Percentiles rank a stretch among this genome's conserved stretches.
These are phyloP conservation scores for Koerneria pararmatus DNA, from an alignment of 2,888 invertebrate genomes.

Conservation along the genomic window DNA sequence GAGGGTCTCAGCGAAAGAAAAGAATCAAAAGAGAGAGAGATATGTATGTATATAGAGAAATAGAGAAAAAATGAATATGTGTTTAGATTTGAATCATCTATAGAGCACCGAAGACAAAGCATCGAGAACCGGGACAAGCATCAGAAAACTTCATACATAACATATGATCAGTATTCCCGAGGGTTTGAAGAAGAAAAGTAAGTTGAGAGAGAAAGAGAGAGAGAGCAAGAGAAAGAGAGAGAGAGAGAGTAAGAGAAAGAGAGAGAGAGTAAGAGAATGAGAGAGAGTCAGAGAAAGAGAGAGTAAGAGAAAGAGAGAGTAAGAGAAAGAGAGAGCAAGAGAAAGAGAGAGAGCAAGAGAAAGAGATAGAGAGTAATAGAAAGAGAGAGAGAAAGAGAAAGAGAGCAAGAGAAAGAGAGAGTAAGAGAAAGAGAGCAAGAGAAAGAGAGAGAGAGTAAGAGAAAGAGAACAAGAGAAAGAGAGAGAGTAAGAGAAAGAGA, in stretches of 20 bases:
- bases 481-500: conserved; percentile 1
- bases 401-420: conserved; percentile 4
- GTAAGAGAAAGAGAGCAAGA: neutral
- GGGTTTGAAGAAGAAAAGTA: too few relatives aligned
- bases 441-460: conserved; percentile 8
- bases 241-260: neutral
- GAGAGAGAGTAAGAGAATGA: neutral
- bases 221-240: neutral
- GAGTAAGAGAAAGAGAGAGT: neutral
- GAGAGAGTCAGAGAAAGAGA: conserved; percentile 8
- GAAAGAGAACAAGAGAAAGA: conserved; percentile 8
- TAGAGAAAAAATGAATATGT: too few relatives aligned
- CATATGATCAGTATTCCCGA: too few relatives aligned
- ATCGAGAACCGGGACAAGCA: too few relatives aligned
- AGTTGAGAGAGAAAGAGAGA: neutral
- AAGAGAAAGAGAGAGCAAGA: neutral
- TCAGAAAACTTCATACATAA: too few relatives aligned
- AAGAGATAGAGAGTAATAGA: conserved; percentile 2
- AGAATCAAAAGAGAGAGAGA: too few relatives aligned
- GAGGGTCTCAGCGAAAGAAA: neutral
- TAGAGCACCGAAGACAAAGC: too few relatives aligned
- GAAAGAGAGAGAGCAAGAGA: conserved; percentile 6
- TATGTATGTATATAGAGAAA: too few relatives aligned
- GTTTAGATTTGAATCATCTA: too few relatives aligned
- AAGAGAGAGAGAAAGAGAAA: neutral